Evolutionary conservation across 2,797 vertebrate genomes (phyloP), one percentile per base, ranked within the genome.

Genomic region (Aeoliscus strigatus): DNA sequence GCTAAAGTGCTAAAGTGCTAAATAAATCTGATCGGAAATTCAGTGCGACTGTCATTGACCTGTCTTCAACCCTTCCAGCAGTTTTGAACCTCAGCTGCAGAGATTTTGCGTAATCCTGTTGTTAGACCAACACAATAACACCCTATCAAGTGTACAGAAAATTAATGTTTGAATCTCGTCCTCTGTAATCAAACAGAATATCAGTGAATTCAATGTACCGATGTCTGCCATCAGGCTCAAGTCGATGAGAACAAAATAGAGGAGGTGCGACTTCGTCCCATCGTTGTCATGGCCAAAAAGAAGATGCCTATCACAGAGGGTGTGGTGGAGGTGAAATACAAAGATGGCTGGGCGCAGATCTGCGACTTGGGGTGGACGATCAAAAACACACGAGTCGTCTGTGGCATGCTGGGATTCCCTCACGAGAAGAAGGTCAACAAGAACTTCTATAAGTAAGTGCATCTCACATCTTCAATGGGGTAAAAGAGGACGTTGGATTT

Each of bases 371-470:
- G 91, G 23, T 97, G 95, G 96, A 87, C 77, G 1, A 57, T 79
- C 49, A 91, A 85, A 60, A 97, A 94, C 86, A 94, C 91, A 11
- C 91, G 29, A 0, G 96, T 99, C 1, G 5, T 99, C 81, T 99
- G 96, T 0, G 96, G 95, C 46, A 94, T 94, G 93, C 78, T 98
- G 88, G 96, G 95, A 50, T 99, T 97, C 76, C 94, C 96, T 0
- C 80, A 90, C 0, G 94, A 96, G 72, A 91, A 86, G 71, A 94
- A 92, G 52, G 87, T 91, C 84, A 98, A 96, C 91, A 88, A 82
- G 64, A 94, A 90, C 81, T 94, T 97, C 81, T 97, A 98, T 88
- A 96, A 89, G 95, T 98, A 81, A 92, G 91, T 51, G 21, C 24
- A 24, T 2, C 2, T 2, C 27, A 28, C 1, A 2, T 10, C 11